Percentiles rank a stretch among this genome's conserved stretches.
Evolutionary conservation across 2,888 invertebrate species (phyloP).

Genomic region (Drosophila lutescens): DNA sequence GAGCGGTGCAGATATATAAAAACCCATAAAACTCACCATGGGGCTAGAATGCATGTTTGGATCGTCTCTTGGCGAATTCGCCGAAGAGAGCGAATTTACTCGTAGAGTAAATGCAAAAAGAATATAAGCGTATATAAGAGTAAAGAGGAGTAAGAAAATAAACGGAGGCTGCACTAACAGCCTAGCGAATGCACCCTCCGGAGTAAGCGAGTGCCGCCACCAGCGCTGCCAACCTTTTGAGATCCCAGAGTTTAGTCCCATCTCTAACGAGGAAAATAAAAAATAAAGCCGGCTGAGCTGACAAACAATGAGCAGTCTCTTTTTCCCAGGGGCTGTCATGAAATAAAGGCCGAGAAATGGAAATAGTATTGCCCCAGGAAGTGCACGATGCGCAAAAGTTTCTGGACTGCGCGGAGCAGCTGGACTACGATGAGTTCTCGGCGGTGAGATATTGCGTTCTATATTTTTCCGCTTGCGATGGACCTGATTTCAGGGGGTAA

Average conservation of each 20-base stretch:
- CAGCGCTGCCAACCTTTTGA: not conserved
- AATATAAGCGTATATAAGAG: no score
- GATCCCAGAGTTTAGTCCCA: not conserved
- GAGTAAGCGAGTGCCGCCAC: not conserved
- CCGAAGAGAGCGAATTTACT: no score
- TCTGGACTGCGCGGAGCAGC: slow-evolving; percentile 62
- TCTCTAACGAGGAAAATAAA: not conserved
- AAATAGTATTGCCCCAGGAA: slow-evolving; percentile 70
- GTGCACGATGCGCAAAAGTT: slow-evolving; percentile 63
- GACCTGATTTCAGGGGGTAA: not conserved
- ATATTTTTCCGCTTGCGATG: no score
- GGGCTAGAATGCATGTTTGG: no score
- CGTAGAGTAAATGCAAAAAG: no score
- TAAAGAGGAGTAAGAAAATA: no score
- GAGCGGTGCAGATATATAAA: no score
- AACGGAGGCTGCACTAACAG: no score
- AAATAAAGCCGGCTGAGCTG: not conserved
- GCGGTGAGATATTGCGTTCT: slow-evolving; percentile 59
- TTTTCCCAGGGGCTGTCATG: not conserved
- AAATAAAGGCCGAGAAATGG: slow-evolving; percentile 53
- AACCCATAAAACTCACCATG: no score
- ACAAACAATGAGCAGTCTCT: not conserved
- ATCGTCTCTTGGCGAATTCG: no score
- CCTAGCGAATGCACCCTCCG: not conserved
- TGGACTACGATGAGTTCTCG: slow-evolving; percentile 77